Percentiles rank a stretch among this genome's conserved stretches.
These are phyloP conservation scores for Dromius quadrimaculatus DNA, from an alignment of 2,888 invertebrate species.

Conservation along the genomic window DNA sequence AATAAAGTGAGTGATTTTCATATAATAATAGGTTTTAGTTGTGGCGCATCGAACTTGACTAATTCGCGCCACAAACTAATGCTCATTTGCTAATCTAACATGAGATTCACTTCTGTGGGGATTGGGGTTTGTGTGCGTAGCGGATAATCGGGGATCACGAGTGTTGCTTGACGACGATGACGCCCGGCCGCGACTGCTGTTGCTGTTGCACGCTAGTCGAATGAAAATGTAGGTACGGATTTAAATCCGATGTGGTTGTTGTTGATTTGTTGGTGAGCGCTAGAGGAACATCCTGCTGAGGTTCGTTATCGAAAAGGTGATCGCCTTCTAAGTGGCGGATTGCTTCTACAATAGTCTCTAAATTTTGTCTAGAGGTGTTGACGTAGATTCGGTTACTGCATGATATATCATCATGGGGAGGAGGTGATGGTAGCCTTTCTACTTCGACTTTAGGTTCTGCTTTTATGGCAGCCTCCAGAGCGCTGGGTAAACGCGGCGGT, in stretches of 20 bases:
- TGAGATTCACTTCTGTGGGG: slow-evolving; percentile 1
- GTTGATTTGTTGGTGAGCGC: slow-evolving; percentile 64
- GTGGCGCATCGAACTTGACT: not conserved
- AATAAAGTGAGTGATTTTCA: slow-evolving; percentile 24
- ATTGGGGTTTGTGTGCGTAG: slow-evolving; percentile 59
- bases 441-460: slow-evolving; percentile 85
- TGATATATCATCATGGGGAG: slow-evolving; percentile 66
- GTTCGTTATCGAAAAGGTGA: slow-evolving; percentile 87
- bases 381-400: slow-evolving; percentile 70
- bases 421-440: slow-evolving; percentile 73
- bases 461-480: slow-evolving; percentile 88
- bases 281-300: slow-evolving; percentile 70
- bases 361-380: slow-evolving; percentile 89
- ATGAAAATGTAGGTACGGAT: slow-evolving; percentile 75
- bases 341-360: slow-evolving; percentile 98
- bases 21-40: slow-evolving; percentile 16
- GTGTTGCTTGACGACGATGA: slow-evolving; percentile 88
- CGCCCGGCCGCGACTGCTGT: slow-evolving; percentile 85
- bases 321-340: slow-evolving; percentile 98
- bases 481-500: slow-evolving; percentile 72
- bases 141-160: slow-evolving; percentile 76
- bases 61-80: not conserved
- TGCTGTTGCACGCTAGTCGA: slow-evolving; percentile 64
- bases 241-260: slow-evolving; percentile 68
- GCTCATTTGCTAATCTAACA: not conserved